Evolutionary conservation across 2,888 invertebrate species (phyloP).

Genomic region (Thera obeliscata): DNA sequence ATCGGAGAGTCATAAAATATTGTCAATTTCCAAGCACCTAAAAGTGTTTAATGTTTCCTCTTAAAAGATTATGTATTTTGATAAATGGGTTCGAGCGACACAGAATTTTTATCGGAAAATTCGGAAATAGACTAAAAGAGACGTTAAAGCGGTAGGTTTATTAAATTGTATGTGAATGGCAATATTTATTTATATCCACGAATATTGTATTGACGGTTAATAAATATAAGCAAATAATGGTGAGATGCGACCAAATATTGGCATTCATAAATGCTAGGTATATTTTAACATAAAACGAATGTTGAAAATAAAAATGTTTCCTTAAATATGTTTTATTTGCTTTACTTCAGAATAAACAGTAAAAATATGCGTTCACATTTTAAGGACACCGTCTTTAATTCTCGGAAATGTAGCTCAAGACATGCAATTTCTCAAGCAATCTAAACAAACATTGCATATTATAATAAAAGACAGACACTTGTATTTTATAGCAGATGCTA

Average conservation of each 20-base stretch:
- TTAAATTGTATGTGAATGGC: conserved; percentile 15
- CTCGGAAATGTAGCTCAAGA: background rate
- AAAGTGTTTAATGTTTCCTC: conserved; percentile 37
- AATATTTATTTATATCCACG: conserved; percentile 3
- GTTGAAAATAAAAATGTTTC: too few relatives aligned
- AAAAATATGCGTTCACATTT: background rate
- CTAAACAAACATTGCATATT: conserved; percentile 30
- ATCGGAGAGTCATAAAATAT: conserved; percentile 43
- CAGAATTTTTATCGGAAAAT: conserved; percentile 36
- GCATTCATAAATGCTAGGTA: too few relatives aligned
- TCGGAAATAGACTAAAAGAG: conserved; percentile 34
- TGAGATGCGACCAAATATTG: too few relatives aligned
- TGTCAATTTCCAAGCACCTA: conserved; percentile 43
- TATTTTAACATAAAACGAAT: too few relatives aligned
- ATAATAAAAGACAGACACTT: conserved; percentile 23
- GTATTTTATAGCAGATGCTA: conserved; percentile 47
- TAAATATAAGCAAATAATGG: too few relatives aligned
- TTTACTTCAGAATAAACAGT: too few relatives aligned
- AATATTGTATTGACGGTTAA: background rate
- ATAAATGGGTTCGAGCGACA: conserved; percentile 35
- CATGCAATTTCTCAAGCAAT: conserved; percentile 23
- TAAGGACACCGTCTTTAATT: background rate
- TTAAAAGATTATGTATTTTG: conserved; percentile 39
- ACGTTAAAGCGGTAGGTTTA: conserved; percentile 17
- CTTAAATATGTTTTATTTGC: too few relatives aligned